Percentiles rank a stretch among this genome's conserved stretches.
Evolutionary conservation across 1,140 invertebrate genomes (phyloP).

Genomic region (Ips nitidus): DNA sequence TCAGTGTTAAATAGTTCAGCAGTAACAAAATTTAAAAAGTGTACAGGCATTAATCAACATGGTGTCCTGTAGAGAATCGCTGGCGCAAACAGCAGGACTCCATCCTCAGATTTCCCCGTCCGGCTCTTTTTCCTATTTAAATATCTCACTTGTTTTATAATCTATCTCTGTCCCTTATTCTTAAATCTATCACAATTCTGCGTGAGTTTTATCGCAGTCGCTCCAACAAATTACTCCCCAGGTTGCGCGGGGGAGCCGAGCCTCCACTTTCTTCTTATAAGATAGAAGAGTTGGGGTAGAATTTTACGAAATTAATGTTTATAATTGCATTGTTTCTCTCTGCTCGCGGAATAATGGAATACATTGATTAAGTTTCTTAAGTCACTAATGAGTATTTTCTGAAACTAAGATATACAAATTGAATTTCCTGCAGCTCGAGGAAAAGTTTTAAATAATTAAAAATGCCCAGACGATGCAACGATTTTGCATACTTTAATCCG

Average conservation of each 20-base stretch:
- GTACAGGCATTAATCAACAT: no score
- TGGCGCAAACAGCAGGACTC: neutral
- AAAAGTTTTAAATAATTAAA: slow-evolving; percentile 38
- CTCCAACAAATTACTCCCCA: slow-evolving; percentile 50
- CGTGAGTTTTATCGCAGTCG: slow-evolving; percentile 50
- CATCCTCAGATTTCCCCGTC: slow-evolving; percentile 29
- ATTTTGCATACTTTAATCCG: slow-evolving; percentile 37
- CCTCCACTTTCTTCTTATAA: slow-evolving; percentile 30
- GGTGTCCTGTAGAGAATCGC: neutral
- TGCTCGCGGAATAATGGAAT: slow-evolving; percentile 45
- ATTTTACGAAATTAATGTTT: slow-evolving; percentile 49
- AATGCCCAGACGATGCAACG: slow-evolving; percentile 34
- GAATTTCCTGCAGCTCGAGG: slow-evolving; percentile 35
- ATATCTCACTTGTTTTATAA: slow-evolving; percentile 49
- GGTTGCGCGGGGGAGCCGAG: slow-evolving; percentile 36
- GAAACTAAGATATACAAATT: slow-evolving; percentile 42
- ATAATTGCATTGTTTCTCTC: slow-evolving; percentile 47
- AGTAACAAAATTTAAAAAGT: no score
- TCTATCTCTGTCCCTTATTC: slow-evolving; percentile 49
- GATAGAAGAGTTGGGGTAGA: slow-evolving; percentile 40
- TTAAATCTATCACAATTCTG: slow-evolving; percentile 52
- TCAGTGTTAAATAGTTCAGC: no score
- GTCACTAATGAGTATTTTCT: slow-evolving; percentile 43
- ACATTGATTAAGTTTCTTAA: slow-evolving; percentile 47
- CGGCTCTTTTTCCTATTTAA: slow-evolving; percentile 47